These are phyloP conservation scores for Sardinella longiceps DNA, from an alignment of 2,797 vertebrate genomes.

Conservation along the genomic window DNA sequence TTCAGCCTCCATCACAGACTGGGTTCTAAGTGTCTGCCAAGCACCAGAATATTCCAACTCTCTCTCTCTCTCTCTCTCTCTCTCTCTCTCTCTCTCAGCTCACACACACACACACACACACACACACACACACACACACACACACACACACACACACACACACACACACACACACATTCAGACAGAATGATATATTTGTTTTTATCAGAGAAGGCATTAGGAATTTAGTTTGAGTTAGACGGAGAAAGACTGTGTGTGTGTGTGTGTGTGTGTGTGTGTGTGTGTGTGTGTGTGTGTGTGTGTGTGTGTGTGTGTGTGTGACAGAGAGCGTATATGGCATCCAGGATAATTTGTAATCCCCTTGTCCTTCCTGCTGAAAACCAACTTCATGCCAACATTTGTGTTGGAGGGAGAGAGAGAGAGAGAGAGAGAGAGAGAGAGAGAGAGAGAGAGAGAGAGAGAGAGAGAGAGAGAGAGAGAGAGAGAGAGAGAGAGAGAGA, in stretches of 20 bases:
- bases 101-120: no score
- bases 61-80: background rate
- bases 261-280: background rate
- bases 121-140: no score
- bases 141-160: no score
- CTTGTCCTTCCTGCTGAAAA: slow-evolving; percentile 1
- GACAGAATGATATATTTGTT: slow-evolving; percentile 74
- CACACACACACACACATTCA: no score
- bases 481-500: slow-evolving; percentile 28
- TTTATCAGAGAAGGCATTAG: slow-evolving; percentile 69
- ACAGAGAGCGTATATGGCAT: background rate
- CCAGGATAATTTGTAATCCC: background rate
- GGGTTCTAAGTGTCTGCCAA: no score
- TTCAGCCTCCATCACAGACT: no score
- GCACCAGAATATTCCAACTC: background rate
- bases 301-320: no score
- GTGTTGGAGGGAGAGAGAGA: slow-evolving; percentile 22
- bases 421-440: slow-evolving; percentile 33
- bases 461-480: slow-evolving; percentile 1
- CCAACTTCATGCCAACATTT: slow-evolving; percentile 10
- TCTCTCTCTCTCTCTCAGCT: no score
- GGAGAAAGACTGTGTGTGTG: background rate
- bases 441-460: background rate
- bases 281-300: background rate
- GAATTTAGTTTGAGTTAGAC: background rate